A percentile compares a stretch with the other conserved stretches of the same genome.
Evolutionary conservation across 2,888 invertebrate genomes (phyloP).

Genomic region (Epiblema foenella): DNA sequence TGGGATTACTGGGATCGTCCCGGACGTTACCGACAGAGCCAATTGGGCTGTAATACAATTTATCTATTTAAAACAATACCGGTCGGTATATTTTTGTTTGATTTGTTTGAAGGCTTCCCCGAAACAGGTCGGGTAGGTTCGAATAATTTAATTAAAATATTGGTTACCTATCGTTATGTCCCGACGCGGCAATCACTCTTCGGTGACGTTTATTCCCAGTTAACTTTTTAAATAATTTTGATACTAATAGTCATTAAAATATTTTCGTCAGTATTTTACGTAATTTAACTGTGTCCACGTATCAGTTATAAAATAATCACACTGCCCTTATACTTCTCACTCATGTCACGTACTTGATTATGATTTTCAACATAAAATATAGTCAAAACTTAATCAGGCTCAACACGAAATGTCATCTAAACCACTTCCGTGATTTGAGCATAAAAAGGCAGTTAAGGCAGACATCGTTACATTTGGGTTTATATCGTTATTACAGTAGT

Average conservation of each 20-base stretch:
- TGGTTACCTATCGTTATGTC: not conserved
- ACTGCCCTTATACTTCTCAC: not conserved
- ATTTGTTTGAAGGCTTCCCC: not conserved
- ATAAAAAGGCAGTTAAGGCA: no score
- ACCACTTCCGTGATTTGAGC: no score
- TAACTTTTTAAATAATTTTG: not conserved
- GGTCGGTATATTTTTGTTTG: not conserved
- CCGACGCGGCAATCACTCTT: not conserved
- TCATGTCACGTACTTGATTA: not conserved
- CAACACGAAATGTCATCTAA: not conserved
- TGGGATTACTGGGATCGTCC: not conserved
- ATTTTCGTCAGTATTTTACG: no score
- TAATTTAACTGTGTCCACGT: no score
- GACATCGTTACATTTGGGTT: no score
- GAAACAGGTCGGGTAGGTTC: no score
- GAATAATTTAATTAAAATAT: constrained; percentile 10
- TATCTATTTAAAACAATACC: not conserved
- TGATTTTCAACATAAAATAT: not conserved
- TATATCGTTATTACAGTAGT: not conserved
- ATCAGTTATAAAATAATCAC: no score
- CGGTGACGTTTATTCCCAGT: not conserved
- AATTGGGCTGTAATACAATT: not conserved
- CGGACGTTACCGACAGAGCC: not conserved
- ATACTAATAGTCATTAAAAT: no score
- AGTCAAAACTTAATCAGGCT: not conserved